These are phyloP conservation scores for Procapra przewalskii DNA, from an alignment of 2,113 vertebrate genomes.

Conservation along the genomic window DNA sequence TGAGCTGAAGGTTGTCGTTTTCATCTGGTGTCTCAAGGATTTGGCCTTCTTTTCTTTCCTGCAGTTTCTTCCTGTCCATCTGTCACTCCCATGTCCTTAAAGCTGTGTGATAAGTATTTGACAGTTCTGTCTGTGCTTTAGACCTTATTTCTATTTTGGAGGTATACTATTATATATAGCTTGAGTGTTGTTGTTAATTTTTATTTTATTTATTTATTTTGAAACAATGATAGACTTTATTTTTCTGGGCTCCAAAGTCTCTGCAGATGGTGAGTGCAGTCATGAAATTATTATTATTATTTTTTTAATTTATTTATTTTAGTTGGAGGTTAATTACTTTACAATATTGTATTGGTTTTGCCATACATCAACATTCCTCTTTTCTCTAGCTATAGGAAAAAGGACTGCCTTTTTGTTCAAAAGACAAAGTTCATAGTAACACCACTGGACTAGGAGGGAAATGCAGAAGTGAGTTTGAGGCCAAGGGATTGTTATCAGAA, in stretches of 20 bases:
- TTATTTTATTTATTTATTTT: background rate
- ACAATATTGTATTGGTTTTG: too few species aligned
- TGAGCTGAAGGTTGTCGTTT: background rate
- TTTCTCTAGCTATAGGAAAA: background rate
- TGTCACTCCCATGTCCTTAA: background rate
- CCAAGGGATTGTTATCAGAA: background rate
- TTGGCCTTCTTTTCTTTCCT: constrained; percentile 6
- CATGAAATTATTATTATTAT: too few species aligned
- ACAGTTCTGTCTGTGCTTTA: constrained; percentile 2
- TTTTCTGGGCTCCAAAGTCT: too few species aligned
- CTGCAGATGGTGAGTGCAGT: too few species aligned
- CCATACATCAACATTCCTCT: background rate
- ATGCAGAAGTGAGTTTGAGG: background rate
- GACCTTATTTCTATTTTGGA: background rate
- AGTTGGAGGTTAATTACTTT: too few species aligned
- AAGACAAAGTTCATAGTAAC: background rate
- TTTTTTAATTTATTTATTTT: too few species aligned
- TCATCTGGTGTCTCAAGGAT: background rate
- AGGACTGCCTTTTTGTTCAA: background rate
- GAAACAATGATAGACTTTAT: too few species aligned
- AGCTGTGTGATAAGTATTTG: background rate
- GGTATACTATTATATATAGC: background rate
- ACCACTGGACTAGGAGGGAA: background rate
- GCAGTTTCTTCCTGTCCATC: background rate
- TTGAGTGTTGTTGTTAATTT: background rate